Percentiles rank a stretch among this genome's conserved stretches.
Conservation (phyloP, 2,113 vertebrate species). For the Mandrillus leucophaeus region DNA sequence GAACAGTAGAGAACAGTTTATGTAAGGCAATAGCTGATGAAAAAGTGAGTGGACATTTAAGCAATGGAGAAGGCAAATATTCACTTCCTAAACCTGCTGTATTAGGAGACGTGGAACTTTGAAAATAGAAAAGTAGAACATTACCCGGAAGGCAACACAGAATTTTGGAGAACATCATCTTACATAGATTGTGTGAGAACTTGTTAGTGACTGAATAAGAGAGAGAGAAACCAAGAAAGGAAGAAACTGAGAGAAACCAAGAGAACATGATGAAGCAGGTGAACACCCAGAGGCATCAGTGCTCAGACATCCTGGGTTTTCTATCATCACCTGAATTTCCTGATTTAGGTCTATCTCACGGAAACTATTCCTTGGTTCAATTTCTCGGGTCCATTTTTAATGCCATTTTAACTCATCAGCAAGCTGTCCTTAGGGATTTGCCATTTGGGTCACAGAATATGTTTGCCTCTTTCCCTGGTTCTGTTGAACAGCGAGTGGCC, state of each 20-base stretch:
- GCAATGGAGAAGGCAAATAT: not conserved
- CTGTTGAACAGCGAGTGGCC: not conserved
- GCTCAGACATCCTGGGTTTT: not conserved
- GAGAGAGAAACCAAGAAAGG: too few species aligned
- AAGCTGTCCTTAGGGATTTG: not conserved
- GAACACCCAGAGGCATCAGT: rapidly evolving
- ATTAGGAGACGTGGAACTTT: not conserved
- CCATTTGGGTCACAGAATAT: not conserved
- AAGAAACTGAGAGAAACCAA: not conserved
- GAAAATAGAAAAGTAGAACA: not conserved
- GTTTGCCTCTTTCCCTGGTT: not conserved
- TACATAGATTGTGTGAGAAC: not conserved
- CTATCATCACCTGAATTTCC: not conserved
- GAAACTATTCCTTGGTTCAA: not conserved
- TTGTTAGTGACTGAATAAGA: not conserved
- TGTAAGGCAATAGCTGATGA: not conserved
- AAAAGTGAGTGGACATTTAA: not conserved
- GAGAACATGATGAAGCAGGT: rapidly evolving
- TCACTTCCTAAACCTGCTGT: not conserved
- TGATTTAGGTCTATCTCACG: not conserved
- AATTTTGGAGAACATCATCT: not conserved
- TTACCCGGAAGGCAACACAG: not conserved
- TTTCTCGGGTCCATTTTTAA: not conserved
- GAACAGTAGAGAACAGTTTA: not conserved
- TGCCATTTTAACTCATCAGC: not conserved